Percentiles rank a stretch among this genome's conserved stretches.
Conservation (phyloP, 2,888 invertebrate genomes). For the Phyllotreta striolata region DNA sequence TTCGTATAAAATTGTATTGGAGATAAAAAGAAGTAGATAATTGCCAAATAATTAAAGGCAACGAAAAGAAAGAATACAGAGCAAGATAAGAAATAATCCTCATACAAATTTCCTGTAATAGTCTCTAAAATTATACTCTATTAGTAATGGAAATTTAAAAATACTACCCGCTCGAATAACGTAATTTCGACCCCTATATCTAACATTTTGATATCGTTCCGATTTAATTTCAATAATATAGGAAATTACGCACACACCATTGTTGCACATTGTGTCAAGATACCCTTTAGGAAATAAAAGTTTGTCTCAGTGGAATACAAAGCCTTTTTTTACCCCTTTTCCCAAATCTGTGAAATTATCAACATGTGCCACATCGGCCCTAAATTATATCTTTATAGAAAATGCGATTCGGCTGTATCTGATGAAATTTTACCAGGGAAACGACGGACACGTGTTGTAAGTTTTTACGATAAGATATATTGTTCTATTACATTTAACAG, state of each 20-base stretch:
- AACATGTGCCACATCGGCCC: slow-evolving; percentile 50
- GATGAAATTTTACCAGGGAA: slow-evolving; percentile 33
- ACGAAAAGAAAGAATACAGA: too few relatives aligned
- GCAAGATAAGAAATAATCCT: too few relatives aligned
- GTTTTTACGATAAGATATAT: background rate
- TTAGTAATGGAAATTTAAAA: too few relatives aligned
- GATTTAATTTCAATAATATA: slow-evolving; percentile 42
- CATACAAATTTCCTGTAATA: too few relatives aligned
- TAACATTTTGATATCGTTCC: slow-evolving; percentile 35
- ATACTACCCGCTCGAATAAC: too few relatives aligned
- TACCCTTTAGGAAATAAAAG: slow-evolving; percentile 51
- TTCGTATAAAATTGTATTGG: background rate
- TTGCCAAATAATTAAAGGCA: too few relatives aligned
- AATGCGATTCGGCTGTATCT: slow-evolving; percentile 36
- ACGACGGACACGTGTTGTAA: slow-evolving; percentile 40
- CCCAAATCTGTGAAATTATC: slow-evolving; percentile 53
- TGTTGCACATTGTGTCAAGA: slow-evolving; percentile 39
- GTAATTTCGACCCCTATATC: background rate
- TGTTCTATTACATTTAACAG: background rate
- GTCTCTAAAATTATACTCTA: too few relatives aligned
- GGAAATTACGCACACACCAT: slow-evolving; percentile 46
- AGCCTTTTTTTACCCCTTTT: slow-evolving; percentile 50
- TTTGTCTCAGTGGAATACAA: slow-evolving; percentile 51
- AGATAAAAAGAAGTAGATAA: too few relatives aligned
- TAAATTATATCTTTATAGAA: slow-evolving; percentile 51